Conservation (phyloP, 2,888 invertebrate species). For the Hirtodrosophila alboralis region DNA sequence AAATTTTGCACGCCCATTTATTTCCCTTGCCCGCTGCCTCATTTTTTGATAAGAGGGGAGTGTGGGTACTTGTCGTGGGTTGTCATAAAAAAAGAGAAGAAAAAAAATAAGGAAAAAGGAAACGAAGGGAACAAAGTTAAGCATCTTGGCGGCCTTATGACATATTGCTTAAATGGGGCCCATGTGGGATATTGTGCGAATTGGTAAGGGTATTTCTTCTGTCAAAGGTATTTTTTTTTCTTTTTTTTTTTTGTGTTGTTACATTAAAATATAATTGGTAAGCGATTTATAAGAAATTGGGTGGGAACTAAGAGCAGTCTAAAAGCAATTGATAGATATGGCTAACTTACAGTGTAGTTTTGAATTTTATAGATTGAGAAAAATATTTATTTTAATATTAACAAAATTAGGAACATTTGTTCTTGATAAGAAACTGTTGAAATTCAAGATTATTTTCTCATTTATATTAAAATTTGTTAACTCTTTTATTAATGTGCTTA, state of each 20-base stretch:
- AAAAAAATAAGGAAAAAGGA: too few relatives aligned
- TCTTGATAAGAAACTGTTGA: too few relatives aligned
- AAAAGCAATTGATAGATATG: constrained; percentile 1
- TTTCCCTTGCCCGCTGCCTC: constrained; percentile 12
- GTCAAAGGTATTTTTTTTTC: constrained; percentile 6
- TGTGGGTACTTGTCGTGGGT: constrained; percentile 33
- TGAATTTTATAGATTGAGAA: too few relatives aligned
- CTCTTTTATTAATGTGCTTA: too few relatives aligned
- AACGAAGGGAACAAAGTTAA: constrained; percentile 61
- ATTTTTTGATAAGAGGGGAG: neutral
- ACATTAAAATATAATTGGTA: constrained; percentile 57
- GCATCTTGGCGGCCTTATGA: constrained; percentile 76
- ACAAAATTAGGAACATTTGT: too few relatives aligned
- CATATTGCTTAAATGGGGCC: constrained; percentile 72
- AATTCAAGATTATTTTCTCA: too few relatives aligned
- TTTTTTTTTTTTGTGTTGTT: too few relatives aligned
- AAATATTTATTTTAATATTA: too few relatives aligned
- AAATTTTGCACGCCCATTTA: constrained; percentile 63
- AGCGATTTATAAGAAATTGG: constrained; percentile 30
- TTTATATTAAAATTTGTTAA: too few relatives aligned
- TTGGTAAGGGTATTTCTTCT: constrained; percentile 15
- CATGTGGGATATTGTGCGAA: constrained; percentile 59
- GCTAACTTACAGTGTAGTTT: neutral
- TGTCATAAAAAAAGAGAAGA: constrained; percentile 68
- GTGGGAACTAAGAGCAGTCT: neutral